A percentile compares a stretch with the other conserved stretches of the same genome.
Evolutionary conservation across 2,113 vertebrate genomes (phyloP).

Genomic region (Onychostruthus taczanowskii): DNA sequence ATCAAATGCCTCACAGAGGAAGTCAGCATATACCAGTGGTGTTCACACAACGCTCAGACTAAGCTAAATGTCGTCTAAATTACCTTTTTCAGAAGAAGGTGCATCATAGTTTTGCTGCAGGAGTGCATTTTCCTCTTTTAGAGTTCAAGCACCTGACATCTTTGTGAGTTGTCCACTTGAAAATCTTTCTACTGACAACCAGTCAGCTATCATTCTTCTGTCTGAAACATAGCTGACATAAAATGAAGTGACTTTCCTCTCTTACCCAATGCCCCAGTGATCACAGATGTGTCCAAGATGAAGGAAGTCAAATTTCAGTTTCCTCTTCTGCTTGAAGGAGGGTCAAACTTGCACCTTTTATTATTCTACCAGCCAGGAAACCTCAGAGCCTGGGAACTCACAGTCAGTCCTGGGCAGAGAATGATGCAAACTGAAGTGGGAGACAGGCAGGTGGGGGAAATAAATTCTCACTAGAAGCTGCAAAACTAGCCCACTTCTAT

Average conservation of each 20-base stretch:
- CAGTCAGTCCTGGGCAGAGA: neutral
- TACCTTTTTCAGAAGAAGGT: neutral
- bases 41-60: neutral
- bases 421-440: neutral
- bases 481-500: neutral
- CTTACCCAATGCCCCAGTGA: neutral
- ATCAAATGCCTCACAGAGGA: neutral
- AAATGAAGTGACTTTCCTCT: neutral
- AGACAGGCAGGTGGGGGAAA: neutral
- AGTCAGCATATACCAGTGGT: neutral
- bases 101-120: neutral
- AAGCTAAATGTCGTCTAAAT: neutral
- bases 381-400: neutral
- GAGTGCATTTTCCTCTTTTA: neutral
- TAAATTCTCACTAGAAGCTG: neutral
- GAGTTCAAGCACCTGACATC: neutral
- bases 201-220: neutral
- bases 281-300: neutral
- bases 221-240: neutral
- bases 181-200: neutral
- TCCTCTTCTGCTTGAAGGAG: neutral
- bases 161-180: neutral
- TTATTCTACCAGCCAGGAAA: neutral
- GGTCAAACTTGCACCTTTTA: neutral
- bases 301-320: neutral